phyloP scores from a whole-genome alignment of 2,797 vertebrate genomes.

The Carapus acus region DNA sequence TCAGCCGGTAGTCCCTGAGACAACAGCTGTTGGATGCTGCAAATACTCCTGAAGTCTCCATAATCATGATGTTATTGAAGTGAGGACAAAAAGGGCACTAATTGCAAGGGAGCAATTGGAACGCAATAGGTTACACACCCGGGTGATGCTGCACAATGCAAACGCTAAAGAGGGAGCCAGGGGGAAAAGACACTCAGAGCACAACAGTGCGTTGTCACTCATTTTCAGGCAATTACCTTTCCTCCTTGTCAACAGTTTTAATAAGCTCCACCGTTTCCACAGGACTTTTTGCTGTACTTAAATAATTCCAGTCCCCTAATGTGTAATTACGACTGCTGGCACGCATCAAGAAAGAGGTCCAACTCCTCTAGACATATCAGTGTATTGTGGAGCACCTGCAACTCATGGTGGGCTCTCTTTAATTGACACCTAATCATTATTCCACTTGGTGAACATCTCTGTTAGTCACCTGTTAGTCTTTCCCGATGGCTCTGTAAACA shows the following conservation, averaged over 20 bases:
- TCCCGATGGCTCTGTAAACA: slow-evolving; percentile 83
- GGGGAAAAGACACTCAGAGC: slow-evolving; percentile 83
- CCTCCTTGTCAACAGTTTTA: slow-evolving; percentile 99
- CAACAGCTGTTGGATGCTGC: slow-evolving; percentile 99
- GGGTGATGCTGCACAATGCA: slow-evolving; percentile 96
- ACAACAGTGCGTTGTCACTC: slow-evolving; percentile 97
- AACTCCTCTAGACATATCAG: slow-evolving; percentile 92
- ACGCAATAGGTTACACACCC: slow-evolving; percentile 99
- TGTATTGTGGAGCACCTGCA: slow-evolving; percentile 98
- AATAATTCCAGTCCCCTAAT: slow-evolving; percentile 99
- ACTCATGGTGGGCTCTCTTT: slow-evolving; percentile 90
- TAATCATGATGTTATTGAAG: slow-evolving; percentile 99
- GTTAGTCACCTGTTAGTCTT: slow-evolving; percentile 94
- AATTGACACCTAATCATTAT: slow-evolving; percentile 99
- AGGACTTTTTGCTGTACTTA: slow-evolving; percentile 96
- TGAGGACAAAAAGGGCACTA: slow-evolving; percentile 99
- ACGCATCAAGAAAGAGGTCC: slow-evolving; percentile 96
- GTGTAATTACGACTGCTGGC: slow-evolving; percentile 92
- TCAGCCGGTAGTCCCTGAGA: slow-evolving; percentile 98
- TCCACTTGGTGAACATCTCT: slow-evolving; percentile 99
- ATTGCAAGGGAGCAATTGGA: slow-evolving; percentile 99
- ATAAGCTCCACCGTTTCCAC: slow-evolving; percentile 98
- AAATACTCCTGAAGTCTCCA: slow-evolving; percentile 99
- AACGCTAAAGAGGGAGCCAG: slow-evolving; percentile 67
- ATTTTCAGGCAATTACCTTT: slow-evolving; percentile 99